Evolutionary conservation across 2,888 invertebrate species (phyloP), one percentile per base, ranked within the genome.

Genomic region (Salticus scenicus): DNA sequence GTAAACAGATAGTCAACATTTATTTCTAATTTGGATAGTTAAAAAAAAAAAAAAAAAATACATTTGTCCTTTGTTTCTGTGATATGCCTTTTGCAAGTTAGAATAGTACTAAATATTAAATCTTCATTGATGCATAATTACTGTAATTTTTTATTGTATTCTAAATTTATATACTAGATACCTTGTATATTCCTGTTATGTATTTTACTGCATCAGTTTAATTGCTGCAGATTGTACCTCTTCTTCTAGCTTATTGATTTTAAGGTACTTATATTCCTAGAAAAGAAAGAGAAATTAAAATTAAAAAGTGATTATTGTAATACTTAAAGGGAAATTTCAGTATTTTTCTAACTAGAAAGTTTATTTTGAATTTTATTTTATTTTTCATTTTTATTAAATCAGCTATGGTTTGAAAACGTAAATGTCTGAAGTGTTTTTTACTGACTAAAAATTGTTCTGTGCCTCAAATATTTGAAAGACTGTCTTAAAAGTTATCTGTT

Each of bases 11-110:
- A 73, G 83, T 77, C 73, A 78, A 78, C 20, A 33, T 57, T 64
- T 20, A 33, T 77, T 83, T 78, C 47, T 41, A 67, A 77, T 51
- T 69, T 84, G 83, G 83, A 84, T 84, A 77, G 83, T 84, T 84
- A 42, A 47, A n/a, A n/a, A n/a, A n/a, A n/a, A n/a, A 72, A 57
- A 69, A 67, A 72, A 66, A 77, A 72, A 84, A 77, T 77, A 73
- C 73, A 77, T 72, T 67, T 77, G 73, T 84, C 28, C 37, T 20
- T 81, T 84, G 66, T 77, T 84, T 84, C 83, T 84, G 83, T 84
- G 83, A 84, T 84, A 77, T 73, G 73, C 83, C 76, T 84, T 76
- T 73, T 57, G 71, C 69, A 63, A 67, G 64, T 57, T 83, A 66
- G 72, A 67, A 70, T 76, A 33, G 27, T 20, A 37, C 41, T 74